Base-by-base conservation (phyloP, 1,140 invertebrate genomes). In the Drosophila erecta region DNA sequence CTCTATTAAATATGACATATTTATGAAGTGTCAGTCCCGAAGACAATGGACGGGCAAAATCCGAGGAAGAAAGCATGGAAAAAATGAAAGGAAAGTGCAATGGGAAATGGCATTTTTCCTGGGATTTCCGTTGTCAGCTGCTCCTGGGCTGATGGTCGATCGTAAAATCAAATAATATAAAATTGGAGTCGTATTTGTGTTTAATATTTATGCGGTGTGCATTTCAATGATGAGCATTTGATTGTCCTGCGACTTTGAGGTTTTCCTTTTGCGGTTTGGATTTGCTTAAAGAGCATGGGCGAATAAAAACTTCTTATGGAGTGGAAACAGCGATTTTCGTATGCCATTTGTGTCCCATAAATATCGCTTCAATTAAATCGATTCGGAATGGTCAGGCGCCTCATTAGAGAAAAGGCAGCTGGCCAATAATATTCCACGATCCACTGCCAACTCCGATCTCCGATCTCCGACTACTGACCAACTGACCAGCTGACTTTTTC, bases 1-100 rank as follows among this genome's bases (percentile, higher is more conserved):
- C 69, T 81, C 78, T 86, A 91, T 91, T 91, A 91, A 87, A 80
- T 91, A 91, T 91, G 90, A 91, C 90, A 91, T 91, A 75, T 91
- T 91, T 91, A 91, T 91, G 90, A 91, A 91, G 90, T 91, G 90
- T 61, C 72, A 74, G 76, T 67, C 70, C 53, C 71, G 60, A 53
- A 40, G 44, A 81, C 71, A 85, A 80, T 51, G 49, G 54, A 37
- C 43, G 44, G 53, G 20, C 22, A 57, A 66, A 76, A 79, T 59
- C 46, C 60, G 58, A 47, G 58, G 61, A 64, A 81, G 70, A 81
- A 77, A 75, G 67, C 57, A 58, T 44, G 46, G 40, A 65, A 78
- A 78, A 78, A 65, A 51, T 73, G 69, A 50, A 71, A 37, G 46
- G 46, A 72, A 72, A 75, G 69, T 66, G 58, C 53, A 47, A 10